Evolutionary conservation across 2,888 invertebrate species (phyloP).

Genomic region (Amphipyra tragopoginis): DNA sequence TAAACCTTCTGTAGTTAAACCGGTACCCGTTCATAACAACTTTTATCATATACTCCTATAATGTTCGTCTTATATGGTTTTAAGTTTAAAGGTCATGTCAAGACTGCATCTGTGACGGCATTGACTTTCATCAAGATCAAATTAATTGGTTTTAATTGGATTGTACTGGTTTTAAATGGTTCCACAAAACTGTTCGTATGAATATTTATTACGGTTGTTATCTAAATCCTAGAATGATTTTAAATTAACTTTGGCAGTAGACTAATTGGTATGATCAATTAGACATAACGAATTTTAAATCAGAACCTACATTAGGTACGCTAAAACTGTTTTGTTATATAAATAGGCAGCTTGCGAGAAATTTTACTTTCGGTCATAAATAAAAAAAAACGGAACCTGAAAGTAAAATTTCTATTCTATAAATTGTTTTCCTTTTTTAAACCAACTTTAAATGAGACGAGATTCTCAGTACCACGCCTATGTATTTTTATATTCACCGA

Average conservation of each 20-base stretch:
- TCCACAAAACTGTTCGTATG: conserved; percentile 23
- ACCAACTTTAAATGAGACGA: not conserved
- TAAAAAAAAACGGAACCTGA: conserved; percentile 2
- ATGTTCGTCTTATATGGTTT: conserved; percentile 17
- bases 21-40: conserved; percentile 45
- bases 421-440: conserved; percentile 5
- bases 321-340: conserved; percentile 4
- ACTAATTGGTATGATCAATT: conserved; percentile 36
- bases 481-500: too few relatives aligned
- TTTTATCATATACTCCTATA: conserved; percentile 34
- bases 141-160: conserved; percentile 37
- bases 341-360: conserved; percentile 5
- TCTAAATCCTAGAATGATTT: conserved; percentile 31
- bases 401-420: conserved; percentile 5
- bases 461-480: too few relatives aligned
- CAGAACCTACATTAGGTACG: conserved; percentile 18
- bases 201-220: conserved; percentile 41
- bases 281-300: conserved; percentile 36
- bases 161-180: conserved; percentile 38
- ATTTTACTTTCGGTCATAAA: conserved; percentile 8
- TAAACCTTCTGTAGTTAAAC: conserved; percentile 67
- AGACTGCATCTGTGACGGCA: conserved; percentile 18
- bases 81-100: conserved; percentile 45
- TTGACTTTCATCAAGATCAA: conserved; percentile 31
- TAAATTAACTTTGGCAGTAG: conserved; percentile 26